phyloP scores from a whole-genome alignment of 2,797 vertebrate species.

The Staurois parvus region DNA sequence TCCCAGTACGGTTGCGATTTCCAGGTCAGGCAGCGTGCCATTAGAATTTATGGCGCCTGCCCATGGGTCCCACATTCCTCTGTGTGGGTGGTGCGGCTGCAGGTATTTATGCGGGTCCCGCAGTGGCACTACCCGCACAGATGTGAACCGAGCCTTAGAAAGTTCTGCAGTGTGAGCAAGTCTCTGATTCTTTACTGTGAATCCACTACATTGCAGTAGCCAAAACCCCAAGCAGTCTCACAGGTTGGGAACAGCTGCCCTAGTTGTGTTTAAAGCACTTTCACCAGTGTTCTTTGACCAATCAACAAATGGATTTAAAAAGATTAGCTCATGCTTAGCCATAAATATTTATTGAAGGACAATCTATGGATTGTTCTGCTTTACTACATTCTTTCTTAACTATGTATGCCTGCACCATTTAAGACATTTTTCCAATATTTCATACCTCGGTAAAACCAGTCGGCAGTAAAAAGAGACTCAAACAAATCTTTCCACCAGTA shows the following conservation, averaged over 20 bases:
- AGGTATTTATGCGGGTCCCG: too few species aligned
- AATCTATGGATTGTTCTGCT: background rate
- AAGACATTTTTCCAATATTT: constrained; percentile 21
- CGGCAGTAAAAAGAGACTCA: constrained; percentile 2
- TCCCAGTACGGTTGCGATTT: too few species aligned
- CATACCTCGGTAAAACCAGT: background rate
- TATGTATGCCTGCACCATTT: constrained; percentile 3
- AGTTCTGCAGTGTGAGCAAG: too few species aligned
- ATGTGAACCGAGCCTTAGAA: too few species aligned
- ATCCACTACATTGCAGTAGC: background rate
- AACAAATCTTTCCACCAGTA: constrained; percentile 17
- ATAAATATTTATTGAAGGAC: background rate
- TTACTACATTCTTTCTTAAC: constrained; percentile 1
- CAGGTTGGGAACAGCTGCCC: background rate
- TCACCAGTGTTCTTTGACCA: background rate
- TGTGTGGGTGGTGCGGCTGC: too few species aligned
- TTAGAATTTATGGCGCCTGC: too few species aligned
- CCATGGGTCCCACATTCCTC: too few species aligned
- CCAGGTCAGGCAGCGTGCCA: too few species aligned
- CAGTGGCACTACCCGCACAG: too few species aligned
- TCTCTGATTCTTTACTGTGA: too few species aligned
- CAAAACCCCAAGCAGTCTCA: background rate
- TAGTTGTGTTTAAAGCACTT: background rate
- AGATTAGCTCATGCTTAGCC: background rate
- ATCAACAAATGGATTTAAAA: background rate